phyloP scores from a whole-genome alignment of 2,113 vertebrate genomes.

The Glaucomys volans region DNA sequence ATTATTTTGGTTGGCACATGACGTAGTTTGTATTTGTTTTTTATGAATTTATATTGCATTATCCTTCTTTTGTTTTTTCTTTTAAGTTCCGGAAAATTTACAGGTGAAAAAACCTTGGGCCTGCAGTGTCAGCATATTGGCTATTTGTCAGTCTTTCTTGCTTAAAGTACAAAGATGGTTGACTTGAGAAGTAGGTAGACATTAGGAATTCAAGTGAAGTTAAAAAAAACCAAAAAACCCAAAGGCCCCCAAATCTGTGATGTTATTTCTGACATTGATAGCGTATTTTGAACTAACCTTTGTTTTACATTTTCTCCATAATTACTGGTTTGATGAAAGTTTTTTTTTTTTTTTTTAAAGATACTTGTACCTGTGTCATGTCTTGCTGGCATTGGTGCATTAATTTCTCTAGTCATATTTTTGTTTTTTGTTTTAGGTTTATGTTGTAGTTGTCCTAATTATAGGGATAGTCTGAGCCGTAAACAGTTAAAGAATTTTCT shows the following conservation, averaged over 20 bases:
- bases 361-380: neutral
- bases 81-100: neutral
- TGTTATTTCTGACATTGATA: neutral
- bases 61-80: neutral
- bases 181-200: slow-evolving; percentile 28
- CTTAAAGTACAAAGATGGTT: slow-evolving; percentile 30
- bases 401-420: slow-evolving; percentile 3
- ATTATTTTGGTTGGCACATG: slow-evolving; percentile 22
- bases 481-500: neutral
- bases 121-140: slow-evolving; percentile 40
- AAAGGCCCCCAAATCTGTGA: neutral
- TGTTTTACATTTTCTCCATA: slow-evolving; percentile 47
- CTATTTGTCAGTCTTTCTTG: slow-evolving; percentile 50
- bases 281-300: neutral
- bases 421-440: neutral
- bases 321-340: slow-evolving; percentile 42
- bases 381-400: neutral
- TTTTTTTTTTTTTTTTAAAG: neutral
- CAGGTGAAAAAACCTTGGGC: neutral
- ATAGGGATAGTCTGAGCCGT: neutral
- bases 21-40: slow-evolving; percentile 49
- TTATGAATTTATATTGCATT: neutral
- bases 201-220: slow-evolving; percentile 43
- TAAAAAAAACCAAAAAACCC: neutral
- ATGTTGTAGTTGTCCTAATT: neutral